Conservation (phyloP, 1,140 invertebrate genomes). For the Drosophila persimilis region DNA sequence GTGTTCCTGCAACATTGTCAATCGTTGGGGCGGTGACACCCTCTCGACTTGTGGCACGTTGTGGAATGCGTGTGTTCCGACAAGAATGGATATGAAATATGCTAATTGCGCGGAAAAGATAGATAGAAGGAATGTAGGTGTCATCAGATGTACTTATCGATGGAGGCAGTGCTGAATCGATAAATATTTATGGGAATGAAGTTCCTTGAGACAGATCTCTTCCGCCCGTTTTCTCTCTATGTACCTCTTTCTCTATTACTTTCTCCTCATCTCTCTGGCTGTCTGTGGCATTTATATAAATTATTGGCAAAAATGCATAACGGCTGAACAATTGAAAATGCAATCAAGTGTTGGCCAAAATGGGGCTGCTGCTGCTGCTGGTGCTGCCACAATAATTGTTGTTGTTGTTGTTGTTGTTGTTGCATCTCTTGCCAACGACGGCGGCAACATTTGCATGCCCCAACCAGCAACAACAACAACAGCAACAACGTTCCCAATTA, state of each 20-base stretch:
- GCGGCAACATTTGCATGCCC: constrained; percentile 59
- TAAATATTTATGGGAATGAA: too few species aligned
- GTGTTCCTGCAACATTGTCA: constrained; percentile 47
- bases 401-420: neutral
- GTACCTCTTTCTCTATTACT: neutral
- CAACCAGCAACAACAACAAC: constrained; percentile 36
- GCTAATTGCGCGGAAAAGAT: constrained; percentile 65
- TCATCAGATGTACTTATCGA: too few species aligned
- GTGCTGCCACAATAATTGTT: neutral
- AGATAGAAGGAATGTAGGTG: neutral
- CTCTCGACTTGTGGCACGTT: constrained; percentile 56
- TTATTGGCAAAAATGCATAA: constrained; percentile 80
- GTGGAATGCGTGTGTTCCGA: constrained; percentile 70
- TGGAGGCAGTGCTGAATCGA: too few species aligned
- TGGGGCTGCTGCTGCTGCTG: constrained; percentile 43
- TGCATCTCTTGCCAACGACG: constrained; percentile 37
- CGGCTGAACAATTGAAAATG: constrained; percentile 78
- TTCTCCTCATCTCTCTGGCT: neutral
- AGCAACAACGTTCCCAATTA: constrained; percentile 72
- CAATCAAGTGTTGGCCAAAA: constrained; percentile 79
- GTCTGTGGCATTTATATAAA: constrained; percentile 64
- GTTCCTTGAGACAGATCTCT: too few species aligned
- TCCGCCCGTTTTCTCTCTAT: neutral
- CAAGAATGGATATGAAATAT: constrained; percentile 78
- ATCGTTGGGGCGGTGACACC: constrained; percentile 61